Conservation (phyloP, 2,113 vertebrate species). For the Lucifuga dentata region DNA sequence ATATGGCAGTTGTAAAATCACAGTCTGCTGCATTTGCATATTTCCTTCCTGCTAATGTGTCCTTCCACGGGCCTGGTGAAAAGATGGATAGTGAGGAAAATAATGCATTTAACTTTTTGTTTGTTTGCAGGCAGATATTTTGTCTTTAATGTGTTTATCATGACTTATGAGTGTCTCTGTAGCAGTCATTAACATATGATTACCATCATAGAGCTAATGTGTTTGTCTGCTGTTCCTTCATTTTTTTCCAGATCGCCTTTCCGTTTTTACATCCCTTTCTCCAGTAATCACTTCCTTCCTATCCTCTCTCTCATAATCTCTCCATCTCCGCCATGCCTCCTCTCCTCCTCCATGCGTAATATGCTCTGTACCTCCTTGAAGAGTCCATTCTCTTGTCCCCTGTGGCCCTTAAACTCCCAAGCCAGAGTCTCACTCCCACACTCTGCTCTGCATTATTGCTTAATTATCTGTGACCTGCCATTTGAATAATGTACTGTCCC, state of each 20-base stretch:
- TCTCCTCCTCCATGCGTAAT: slow-evolving; percentile 25
- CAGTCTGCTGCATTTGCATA: slow-evolving; percentile 41
- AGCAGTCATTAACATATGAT: slow-evolving; percentile 74
- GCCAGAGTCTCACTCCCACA: slow-evolving; percentile 50
- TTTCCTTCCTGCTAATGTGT: slow-evolving; percentile 49
- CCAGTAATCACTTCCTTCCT: slow-evolving; percentile 1
- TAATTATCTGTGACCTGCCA: slow-evolving; percentile 65
- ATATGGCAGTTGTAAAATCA: slow-evolving; percentile 56
- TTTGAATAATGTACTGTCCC: slow-evolving; percentile 55
- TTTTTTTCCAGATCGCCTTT: slow-evolving; percentile 41
- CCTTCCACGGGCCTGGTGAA: slow-evolving; percentile 39
- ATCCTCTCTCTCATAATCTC: slow-evolving; percentile 12
- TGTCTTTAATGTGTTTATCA: slow-evolving; percentile 73
- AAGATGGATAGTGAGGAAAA: slow-evolving; percentile 65
- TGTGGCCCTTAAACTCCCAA: slow-evolving; percentile 36
- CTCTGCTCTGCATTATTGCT: slow-evolving; percentile 57
- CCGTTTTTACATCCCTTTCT: slow-evolving; percentile 26
- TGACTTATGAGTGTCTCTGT: slow-evolving; percentile 71
- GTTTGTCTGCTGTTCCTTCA: slow-evolving; percentile 57
- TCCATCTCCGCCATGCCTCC: slow-evolving; percentile 11
- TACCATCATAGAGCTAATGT: slow-evolving; percentile 72
- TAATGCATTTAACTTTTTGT: slow-evolving; percentile 70
- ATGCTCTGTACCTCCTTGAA: too few relatives aligned
- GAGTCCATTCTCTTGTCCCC: slow-evolving; percentile 33
- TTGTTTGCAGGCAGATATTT: slow-evolving; percentile 70